Evolutionary conservation across 92 coral and sea anemone genomes (phyloP).

Genomic region (Phenganax marumi): DNA sequence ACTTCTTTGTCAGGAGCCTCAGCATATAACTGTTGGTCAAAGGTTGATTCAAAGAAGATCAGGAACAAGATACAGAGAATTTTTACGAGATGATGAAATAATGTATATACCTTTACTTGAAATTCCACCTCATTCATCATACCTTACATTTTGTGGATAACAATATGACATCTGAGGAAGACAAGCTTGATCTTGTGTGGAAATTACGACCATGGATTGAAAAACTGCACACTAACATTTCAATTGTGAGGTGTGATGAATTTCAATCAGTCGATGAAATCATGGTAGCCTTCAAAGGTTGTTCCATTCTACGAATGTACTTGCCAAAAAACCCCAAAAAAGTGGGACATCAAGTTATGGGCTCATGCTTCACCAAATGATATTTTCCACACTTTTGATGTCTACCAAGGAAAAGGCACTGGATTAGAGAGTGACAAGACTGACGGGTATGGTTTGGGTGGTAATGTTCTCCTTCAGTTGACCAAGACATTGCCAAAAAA

Average conservation of each 20-base stretch:
- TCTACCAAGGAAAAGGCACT: conserved; percentile 27
- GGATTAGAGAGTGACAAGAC: conserved; percentile 6
- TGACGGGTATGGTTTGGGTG: conserved; percentile 15
- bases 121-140: background rate
- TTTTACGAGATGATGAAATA: conserved; percentile 43
- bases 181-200: conserved; percentile 23
- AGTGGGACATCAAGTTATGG: conserved; percentile 37
- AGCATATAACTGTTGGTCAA: conserved; percentile 58
- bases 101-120: conserved; percentile 9
- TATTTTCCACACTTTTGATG: conserved; percentile 21
- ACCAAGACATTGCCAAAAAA: conserved; percentile 20
- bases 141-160: conserved; percentile 22
- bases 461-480: conserved; percentile 28
- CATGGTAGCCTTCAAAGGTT: conserved; percentile 35
- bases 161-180: conserved; percentile 1
- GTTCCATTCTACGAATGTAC: conserved; percentile 10
- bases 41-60: conserved; percentile 39
- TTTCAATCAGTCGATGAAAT: conserved; percentile 29
- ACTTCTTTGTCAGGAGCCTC: conserved; percentile 43
- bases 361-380: conserved; percentile 22
- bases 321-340: conserved; percentile 31
- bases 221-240: background rate
- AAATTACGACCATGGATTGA: conserved; percentile 38
- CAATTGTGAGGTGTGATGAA: background rate
- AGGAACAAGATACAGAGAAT: conserved; percentile 51